Evolutionary conservation across 2,888 invertebrate species (phyloP), one percentile per base, ranked within the genome.

Genomic region (Eumacrocentrus americanus): DNA sequence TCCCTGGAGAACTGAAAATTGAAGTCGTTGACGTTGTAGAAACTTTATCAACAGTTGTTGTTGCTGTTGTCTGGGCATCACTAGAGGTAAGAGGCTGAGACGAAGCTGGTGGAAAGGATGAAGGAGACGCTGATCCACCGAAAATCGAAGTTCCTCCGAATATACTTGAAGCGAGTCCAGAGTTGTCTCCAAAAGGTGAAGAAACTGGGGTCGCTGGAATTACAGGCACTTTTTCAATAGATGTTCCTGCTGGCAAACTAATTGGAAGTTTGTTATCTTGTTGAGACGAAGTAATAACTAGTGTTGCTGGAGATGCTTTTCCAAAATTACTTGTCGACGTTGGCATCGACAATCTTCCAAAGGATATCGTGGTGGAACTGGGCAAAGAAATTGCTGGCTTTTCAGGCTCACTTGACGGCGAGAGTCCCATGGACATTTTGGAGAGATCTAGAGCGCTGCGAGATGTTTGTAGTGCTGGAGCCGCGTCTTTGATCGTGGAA

Each of bases 401-500:
- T 9, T 40, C 16, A 29, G 55, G 1, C 22, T 53, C 37, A 59
- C 40, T n/a, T 38, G 18, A 16, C 62, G 58, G 46, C 63, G 70
- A 63, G 12, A 70, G 52, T 16, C 68, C 66, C 47, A 66, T 12
- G 3, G 67, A 56, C 34, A 71, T 47, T 18, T 63, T 67, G 3
- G 67, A 57, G 23, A 74, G 60, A 22, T 69, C 67, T 4, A 72
- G 44, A 0, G 66, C 12, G 11, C 54, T 60, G n/a, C n/a, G n/a
- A n/a, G n/a, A n/a, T n/a, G n/a, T n/a, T 47, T 70, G 71, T 2
- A 61, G 23, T 42, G 64, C 3, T 11, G 66, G 56, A 5, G 55
- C 34, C 16, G 58, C 20, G 38, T 65, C 23, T 44, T 69, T 70
- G 20, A 64, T 3, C 1, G 63, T 59, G 9, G 68, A 62, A 2